Percentiles rank a stretch among this genome's conserved stretches.
phyloP scores from a whole-genome alignment of 2,797 vertebrate species.

The Semotilus atromaculatus region DNA sequence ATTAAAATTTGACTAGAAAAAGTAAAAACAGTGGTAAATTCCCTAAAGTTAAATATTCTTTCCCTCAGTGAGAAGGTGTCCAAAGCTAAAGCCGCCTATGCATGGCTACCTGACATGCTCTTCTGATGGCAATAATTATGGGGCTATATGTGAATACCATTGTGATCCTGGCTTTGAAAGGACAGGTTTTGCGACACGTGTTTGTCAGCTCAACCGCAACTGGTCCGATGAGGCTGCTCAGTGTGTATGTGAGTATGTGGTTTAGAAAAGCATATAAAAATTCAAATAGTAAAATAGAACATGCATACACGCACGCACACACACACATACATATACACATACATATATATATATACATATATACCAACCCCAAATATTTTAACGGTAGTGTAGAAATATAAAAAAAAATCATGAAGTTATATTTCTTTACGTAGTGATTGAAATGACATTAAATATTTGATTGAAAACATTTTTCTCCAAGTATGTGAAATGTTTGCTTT shows the following conservation, averaged over 20 bases:
- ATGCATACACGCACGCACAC: too few relatives aligned
- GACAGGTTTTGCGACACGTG: constrained; percentile 77
- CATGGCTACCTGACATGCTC: constrained; percentile 90
- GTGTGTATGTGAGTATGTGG: constrained; percentile 77
- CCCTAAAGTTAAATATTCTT: neutral
- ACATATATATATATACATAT: too few relatives aligned
- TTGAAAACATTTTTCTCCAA: neutral
- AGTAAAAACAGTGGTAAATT: neutral
- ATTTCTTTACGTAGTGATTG: neutral
- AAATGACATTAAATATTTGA: neutral
- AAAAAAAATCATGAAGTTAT: too few relatives aligned
- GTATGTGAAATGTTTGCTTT: constrained; percentile 7
- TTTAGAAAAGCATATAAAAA: neutral
- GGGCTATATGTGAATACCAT: constrained; percentile 88
- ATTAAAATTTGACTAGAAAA: neutral
- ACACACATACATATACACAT: too few relatives aligned
- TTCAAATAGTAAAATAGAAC: neutral
- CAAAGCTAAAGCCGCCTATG: constrained; percentile 79
- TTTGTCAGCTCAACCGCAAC: constrained; percentile 87
- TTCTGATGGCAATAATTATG: constrained; percentile 88
- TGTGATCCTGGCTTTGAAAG: constrained; percentile 90
- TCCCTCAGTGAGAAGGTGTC: constrained; percentile 82
- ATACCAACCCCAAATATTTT: too few relatives aligned
- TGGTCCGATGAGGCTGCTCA: constrained; percentile 84
- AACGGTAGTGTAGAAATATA: too few relatives aligned